Evolutionary conservation across 2,797 vertebrate genomes (phyloP), one percentile per base, ranked within the genome.

Genomic region (Pseudochromis fuscus): DNA sequence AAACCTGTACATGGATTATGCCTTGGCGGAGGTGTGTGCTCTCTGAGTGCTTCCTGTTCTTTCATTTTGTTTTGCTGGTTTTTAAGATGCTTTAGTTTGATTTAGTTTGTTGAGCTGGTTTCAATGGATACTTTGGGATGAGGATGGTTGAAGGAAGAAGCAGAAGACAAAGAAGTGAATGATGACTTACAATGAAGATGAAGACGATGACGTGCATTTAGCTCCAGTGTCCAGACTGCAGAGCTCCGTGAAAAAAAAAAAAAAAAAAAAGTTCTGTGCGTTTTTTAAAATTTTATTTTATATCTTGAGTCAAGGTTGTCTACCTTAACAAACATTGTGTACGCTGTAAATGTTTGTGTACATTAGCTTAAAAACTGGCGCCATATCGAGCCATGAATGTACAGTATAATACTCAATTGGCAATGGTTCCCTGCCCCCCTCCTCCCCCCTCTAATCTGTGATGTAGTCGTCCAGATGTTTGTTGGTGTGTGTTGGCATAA

Each of bases 361-460:
- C 81, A 82, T 82, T 87, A 87, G 62, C 63, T 68, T 69, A 84
- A 72, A 75, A 70, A 76, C 75, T 87, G 88, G 87, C 85, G 27
- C 58, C 83, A 87, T 88, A 88, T n/a, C 56, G 76, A 79, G 88
- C 89, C 86, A 59, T 88, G 84, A 87, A 90, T 90, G 88, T 90
- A 87, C 81, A 86, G 81, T 70, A 63, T 81, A 58, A 74, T 68
- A 77, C 67, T 77, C 57, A 81, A 79, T 62, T 62, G 78, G 76
- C 66, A 42, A 81, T 37, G 58, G 84, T 68, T 46, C 48, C 72
- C 65, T n/a, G n/a, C n/a, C 70, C 62, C 64, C 38, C 6, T 19
- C 33, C 12, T 13, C 33, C 33, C 15, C 33, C n/a, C 33, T 49
- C 44, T 82, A 71, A 77, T 70, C 77, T 81, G 82, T 87, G 75